Percentiles rank a stretch among this genome's conserved stretches.
Evolutionary conservation across 1,140 invertebrate species (phyloP).

Genomic region (Phocides pigmalion): DNA sequence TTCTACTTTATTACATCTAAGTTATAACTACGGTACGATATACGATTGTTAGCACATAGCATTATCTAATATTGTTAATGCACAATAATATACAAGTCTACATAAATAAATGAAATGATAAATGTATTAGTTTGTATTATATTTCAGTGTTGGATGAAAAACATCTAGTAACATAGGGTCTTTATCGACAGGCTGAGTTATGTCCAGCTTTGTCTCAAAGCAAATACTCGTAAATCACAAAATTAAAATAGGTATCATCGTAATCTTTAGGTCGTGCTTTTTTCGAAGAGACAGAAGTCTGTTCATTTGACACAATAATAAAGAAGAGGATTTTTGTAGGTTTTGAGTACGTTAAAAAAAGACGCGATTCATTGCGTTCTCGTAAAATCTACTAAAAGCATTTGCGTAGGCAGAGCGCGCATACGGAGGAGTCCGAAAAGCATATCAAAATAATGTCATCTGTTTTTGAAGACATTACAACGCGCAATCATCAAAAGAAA

Average conservation of each 20-base stretch:
- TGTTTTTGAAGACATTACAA: constrained; percentile 17
- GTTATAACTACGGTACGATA: constrained; percentile 9
- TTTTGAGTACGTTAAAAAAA: background rate
- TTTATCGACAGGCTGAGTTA: constrained; percentile 74
- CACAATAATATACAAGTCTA: constrained; percentile 28
- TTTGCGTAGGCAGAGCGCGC: constrained; percentile 16
- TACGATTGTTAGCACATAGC: constrained; percentile 35
- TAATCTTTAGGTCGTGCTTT: background rate
- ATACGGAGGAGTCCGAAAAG: constrained; percentile 10
- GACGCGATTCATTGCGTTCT: background rate
- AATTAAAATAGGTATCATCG: constrained; percentile 18
- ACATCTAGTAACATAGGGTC: constrained; percentile 73
- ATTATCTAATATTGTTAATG: constrained; percentile 34
- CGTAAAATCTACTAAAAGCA: constrained; percentile 21
- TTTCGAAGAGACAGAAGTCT: background rate
- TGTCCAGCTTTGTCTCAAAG: constrained; percentile 52
- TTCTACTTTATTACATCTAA: constrained; percentile 21
- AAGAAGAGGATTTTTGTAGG: background rate
- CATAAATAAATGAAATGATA: constrained; percentile 35
- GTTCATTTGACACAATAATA: background rate
- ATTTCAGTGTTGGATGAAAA: constrained; percentile 66
- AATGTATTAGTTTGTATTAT: constrained; percentile 56
- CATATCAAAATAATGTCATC: constrained; percentile 16
- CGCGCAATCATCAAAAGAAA: background rate
- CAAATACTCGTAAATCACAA: constrained; percentile 15